phyloP scores from a whole-genome alignment of 1,140 invertebrate genomes.

The Venturia canescens region DNA sequence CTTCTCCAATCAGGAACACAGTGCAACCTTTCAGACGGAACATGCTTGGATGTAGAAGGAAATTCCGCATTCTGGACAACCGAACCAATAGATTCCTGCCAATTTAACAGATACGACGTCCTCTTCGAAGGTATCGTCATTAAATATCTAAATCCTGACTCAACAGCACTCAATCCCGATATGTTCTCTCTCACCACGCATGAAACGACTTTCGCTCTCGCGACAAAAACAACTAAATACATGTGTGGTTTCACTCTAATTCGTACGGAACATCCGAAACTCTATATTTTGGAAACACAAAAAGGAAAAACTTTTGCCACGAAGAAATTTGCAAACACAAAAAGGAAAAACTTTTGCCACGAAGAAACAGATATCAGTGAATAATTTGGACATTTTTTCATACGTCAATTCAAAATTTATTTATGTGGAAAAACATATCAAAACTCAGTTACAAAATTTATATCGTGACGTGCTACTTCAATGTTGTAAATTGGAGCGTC shows the following conservation, averaged over 20 bases:
- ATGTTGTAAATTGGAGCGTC: too few species aligned
- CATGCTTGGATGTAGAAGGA: slow-evolving; percentile 45
- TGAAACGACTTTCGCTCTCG: slow-evolving; percentile 47
- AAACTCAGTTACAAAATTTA: too few species aligned
- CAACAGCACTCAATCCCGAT: not conserved
- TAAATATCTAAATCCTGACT: slow-evolving; percentile 31
- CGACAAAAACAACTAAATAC: not conserved
- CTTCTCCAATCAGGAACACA: not conserved
- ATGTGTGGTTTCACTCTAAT: slow-evolving; percentile 42
- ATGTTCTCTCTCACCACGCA: slow-evolving; percentile 44
- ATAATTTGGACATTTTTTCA: too few species aligned
- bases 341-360: too few species aligned
- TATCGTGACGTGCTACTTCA: too few species aligned
- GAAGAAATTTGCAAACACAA: too few species aligned
- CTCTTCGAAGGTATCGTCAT: slow-evolving; percentile 46
- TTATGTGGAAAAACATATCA: too few species aligned
- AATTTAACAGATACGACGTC: slow-evolving; percentile 38
- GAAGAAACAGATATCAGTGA: too few species aligned
- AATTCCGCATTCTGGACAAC: slow-evolving; percentile 51
- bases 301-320: too few species aligned
- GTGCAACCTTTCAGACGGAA: slow-evolving; percentile 40
- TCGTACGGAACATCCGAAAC: too few species aligned
- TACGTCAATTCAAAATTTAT: too few species aligned
- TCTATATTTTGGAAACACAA: too few species aligned
- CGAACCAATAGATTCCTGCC: slow-evolving; percentile 36